Percentiles rank a stretch among this genome's conserved stretches.
These are phyloP conservation scores for Coregonus sp. DNA, from an alignment of 2,797 vertebrate genomes.

Conservation along the genomic window DNA sequence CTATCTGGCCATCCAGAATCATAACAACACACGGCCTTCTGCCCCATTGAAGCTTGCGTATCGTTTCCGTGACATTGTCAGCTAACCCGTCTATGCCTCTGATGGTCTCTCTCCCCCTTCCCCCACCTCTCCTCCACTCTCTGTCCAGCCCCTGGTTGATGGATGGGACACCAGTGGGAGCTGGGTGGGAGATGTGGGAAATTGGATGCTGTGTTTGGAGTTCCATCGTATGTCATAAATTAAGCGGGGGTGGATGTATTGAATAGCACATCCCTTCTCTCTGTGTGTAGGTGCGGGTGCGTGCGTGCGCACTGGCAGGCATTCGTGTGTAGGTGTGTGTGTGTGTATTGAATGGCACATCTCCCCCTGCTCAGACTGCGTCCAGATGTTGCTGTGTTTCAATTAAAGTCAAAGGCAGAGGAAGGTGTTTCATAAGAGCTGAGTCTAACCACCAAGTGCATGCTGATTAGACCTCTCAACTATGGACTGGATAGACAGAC, in stretches of 20 bases:
- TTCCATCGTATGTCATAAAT: conserved; percentile 70
- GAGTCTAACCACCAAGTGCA: conserved; percentile 73
- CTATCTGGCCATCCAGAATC: too few relatives aligned
- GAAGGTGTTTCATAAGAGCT: conserved; percentile 78
- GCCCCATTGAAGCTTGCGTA: too few relatives aligned
- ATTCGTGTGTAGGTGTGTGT: conserved; percentile 11
- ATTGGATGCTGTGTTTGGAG: conserved; percentile 62
- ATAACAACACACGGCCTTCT: too few relatives aligned
- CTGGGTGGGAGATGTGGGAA: conserved; percentile 44
- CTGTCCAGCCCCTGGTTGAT: conserved; percentile 64
- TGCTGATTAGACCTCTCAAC: conserved; percentile 50
- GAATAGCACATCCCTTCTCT: conserved; percentile 52
- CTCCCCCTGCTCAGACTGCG: conserved; percentile 76
- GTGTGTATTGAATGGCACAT: conserved; percentile 71
- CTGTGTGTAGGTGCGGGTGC: conserved; percentile 13
- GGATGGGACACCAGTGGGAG: conserved; percentile 72
- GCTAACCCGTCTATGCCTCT: background rate
- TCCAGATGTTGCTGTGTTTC: conserved; percentile 82
- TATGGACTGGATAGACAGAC: conserved; percentile 29
- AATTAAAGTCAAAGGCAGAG: conserved; percentile 76
- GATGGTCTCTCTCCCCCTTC: too few relatives aligned
- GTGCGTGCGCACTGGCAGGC: conserved; percentile 16
- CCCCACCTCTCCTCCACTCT: conserved; percentile 44
- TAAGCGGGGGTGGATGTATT: conserved; percentile 63
- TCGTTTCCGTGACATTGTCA: too few relatives aligned